Conservation (phyloP, 2,888 invertebrate species). For the Phymatocera aterrima region DNA sequence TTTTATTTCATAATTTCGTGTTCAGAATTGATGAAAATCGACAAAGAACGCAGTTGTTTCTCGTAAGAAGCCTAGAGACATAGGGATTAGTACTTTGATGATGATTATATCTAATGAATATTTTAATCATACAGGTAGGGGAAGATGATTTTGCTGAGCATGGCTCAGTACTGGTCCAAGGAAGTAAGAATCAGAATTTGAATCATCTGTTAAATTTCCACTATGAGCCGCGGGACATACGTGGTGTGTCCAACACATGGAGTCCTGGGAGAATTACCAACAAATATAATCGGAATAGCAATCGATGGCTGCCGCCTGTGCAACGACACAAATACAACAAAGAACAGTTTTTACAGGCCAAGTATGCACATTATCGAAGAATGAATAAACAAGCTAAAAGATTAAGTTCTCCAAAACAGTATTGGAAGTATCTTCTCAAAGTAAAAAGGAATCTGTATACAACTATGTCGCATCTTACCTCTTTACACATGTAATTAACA, state of each 20-base stretch:
- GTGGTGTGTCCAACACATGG: constrained; percentile 70
- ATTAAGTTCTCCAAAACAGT: constrained; percentile 31
- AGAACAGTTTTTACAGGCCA: constrained; percentile 95
- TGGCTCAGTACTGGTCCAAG: constrained; percentile 89
- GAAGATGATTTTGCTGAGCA: constrained; percentile 82
- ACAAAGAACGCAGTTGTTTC: not conserved
- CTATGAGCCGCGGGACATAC: constrained; percentile 82
- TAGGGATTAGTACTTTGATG: no score
- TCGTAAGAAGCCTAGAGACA: no score
- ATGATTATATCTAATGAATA: no score
- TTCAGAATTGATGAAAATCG: not conserved
- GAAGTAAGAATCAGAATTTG: constrained; percentile 94
- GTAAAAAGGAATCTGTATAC: not conserved
- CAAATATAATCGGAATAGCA: constrained; percentile 59
- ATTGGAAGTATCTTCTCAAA: constrained; percentile 7
- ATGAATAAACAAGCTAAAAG: constrained; percentile 6
- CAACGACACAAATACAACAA: constrained; percentile 89
- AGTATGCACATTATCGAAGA: constrained; percentile 80
- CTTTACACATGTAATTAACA: not conserved
- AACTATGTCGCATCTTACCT: constrained; percentile 32
- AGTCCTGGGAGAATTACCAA: constrained; percentile 59
- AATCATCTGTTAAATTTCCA: constrained; percentile 96
- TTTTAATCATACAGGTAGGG: constrained; percentile 70
- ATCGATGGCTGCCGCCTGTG: constrained; percentile 74
- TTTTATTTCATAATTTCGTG: not conserved